Evolutionary conservation across 1,140 invertebrate species (phyloP), one percentile per base, ranked within the genome.

Genomic region (Atta colombica): DNA sequence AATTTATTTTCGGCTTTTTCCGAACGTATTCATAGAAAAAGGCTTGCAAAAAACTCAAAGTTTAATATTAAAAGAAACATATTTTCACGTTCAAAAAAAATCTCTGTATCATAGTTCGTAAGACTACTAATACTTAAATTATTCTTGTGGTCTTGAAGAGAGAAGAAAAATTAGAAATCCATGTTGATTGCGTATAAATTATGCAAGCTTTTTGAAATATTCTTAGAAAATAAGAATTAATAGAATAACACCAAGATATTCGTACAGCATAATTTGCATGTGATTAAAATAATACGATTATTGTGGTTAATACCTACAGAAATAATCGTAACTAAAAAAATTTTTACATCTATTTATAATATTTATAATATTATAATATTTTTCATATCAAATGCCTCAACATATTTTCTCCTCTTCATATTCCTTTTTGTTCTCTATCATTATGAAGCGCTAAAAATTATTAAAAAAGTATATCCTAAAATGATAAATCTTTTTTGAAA

Each of bases 81-180:
- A 94, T 89, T 94, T 92, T 93, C 91, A 92, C 91, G 91, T 92
- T 93, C 10, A 45, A 90, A 90, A 90, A 90, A 55, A 91, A 66
- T 92, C 90, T 93, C 91, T 89, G 92, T 92, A 93, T 90, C 90
- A 90, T 95, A 94, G 92, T 90, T 92, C 82, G 82, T 94, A 94
- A 94, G 93, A 91, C 91, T 94, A 93, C 92, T 93, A 94, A 94
- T 94, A 93, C 92, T 94, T 93, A 92, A 94, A 91, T 92, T 93
- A 88, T 94, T 94, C 90, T 94, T 93, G 91, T 91, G 88, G 86
- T 86, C 66, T 60, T 66, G 88, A 91, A 89, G 28, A 58, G 72
- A 82, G 63, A 80, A 45, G 55, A 35, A 35, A 35, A 35, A 35
- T 88, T 61, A 53, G 25, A 82, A 45, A 68, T 65, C 18, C 51